Evolutionary conservation across 2,797 vertebrate genomes (phyloP).

Genomic region (Moxostoma hubbsi): DNA sequence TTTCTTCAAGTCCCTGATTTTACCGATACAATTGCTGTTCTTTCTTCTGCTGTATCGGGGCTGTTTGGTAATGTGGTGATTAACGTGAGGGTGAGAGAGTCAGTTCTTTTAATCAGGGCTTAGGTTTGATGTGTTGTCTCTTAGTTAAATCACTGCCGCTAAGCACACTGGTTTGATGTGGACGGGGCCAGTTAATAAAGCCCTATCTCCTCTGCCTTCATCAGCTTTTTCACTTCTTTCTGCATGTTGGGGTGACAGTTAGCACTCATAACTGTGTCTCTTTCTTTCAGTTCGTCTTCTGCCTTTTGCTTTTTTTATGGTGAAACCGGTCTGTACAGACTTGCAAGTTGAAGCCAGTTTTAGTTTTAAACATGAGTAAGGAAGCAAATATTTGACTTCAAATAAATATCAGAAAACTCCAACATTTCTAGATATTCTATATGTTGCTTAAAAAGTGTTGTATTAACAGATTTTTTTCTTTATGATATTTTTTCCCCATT

Average conservation of each 20-base stretch:
- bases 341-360: not conserved
- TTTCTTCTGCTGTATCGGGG: conserved; percentile 59
- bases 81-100: conserved; percentile 69
- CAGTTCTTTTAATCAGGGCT: conserved; percentile 76
- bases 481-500: too few species aligned
- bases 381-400: not conserved
- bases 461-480: too few species aligned
- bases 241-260: conserved; percentile 60
- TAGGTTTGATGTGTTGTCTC: conserved; percentile 82
- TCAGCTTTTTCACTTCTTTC: conserved; percentile 72
- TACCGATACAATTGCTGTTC: conserved; percentile 61
- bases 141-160: conserved; percentile 76
- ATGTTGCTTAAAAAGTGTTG: not conserved
- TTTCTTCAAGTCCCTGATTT: conserved; percentile 69
- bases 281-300: conserved; percentile 23
- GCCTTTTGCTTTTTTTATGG: conserved; percentile 4
- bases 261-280: conserved; percentile 46
- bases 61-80: conserved; percentile 70
- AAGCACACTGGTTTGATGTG: conserved; percentile 80
- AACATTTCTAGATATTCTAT: not conserved
- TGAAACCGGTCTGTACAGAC: not conserved
- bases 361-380: not conserved
- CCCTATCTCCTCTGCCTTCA: conserved; percentile 77
- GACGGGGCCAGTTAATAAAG: conserved; percentile 79
- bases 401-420: not conserved